Percentiles rank a stretch among this genome's conserved stretches.
Conservation (phyloP, 2,888 invertebrate genomes). For the Hypsopygia costalis region DNA sequence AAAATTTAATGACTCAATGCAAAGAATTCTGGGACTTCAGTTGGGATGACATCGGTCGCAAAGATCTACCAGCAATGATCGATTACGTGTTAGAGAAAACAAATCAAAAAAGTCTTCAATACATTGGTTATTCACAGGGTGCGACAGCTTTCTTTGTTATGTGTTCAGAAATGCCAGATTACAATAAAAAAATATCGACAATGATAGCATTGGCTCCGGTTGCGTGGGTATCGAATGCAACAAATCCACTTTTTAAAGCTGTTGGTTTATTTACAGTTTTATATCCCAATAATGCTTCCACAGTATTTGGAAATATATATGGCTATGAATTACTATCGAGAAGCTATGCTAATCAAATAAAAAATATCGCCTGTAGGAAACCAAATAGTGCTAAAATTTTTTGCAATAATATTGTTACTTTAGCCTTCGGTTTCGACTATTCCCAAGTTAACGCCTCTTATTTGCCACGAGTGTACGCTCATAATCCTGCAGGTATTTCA, state of each 20-base stretch:
- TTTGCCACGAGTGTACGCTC: not conserved
- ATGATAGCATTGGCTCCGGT: slow-evolving; percentile 4
- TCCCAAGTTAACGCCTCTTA: not conserved
- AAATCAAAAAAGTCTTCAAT: not conserved
- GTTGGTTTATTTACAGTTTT: not conserved
- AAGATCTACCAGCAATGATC: no score
- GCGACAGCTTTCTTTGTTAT: slow-evolving; percentile 1
- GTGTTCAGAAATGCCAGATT: slow-evolving; percentile 11
- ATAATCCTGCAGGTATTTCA: not conserved
- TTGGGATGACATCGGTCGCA: no score
- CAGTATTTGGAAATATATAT: not conserved
- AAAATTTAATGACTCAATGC: no score
- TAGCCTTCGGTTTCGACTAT: not conserved
- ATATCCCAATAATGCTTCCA: not conserved
- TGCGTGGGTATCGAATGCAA: not conserved
- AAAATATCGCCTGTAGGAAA: not conserved
- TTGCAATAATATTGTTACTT: not conserved
- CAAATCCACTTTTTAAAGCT: not conserved
- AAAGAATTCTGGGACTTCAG: no score
- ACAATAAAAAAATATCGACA: slow-evolving; percentile 17
- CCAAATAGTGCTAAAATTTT: not conserved
- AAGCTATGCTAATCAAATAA: not conserved
- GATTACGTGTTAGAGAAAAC: no score
- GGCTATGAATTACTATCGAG: slow-evolving; percentile 1
- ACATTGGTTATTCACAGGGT: slow-evolving; percentile 3